Base-by-base conservation (phyloP, 1,140 invertebrate species). In the Eumaeus atala region DNA sequence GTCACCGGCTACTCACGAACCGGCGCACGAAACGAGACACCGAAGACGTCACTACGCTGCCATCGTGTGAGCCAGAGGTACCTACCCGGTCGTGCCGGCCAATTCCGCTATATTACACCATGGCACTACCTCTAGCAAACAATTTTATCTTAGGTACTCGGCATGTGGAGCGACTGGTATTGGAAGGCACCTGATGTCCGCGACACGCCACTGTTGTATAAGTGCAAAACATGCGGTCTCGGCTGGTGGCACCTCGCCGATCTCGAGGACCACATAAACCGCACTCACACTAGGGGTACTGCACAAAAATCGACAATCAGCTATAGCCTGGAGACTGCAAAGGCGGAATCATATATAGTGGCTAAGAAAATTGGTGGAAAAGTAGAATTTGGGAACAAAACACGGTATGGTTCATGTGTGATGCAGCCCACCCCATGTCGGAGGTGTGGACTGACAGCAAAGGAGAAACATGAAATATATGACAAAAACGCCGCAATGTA, bases 181-280 rank as follows among this genome's bases (percentile, higher is more conserved):
- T 4, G 28, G 8, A 2, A 33, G 0, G 51, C 51, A 3, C 36
- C 50, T 0, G 14, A 38, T 1, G 33, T 58, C 0, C 51, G 64
- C 1, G 67, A 58, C 0, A 9, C 48, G 0, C 70, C 70, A 0
- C 14, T 71, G 9, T 48, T 67, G 14, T 73, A 68, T 10, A 68
- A 67, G 55, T 73, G 71, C 33, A 64, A 66, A 35, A 54, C 61
- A 1, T 73, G 71, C 40, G 38, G 53, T 9, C 34, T 42, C 0
- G 59, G 57, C 0, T 73, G 56, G 59, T 73, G 71, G 71, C 56
- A 67, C 48, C 54, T 69, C 1, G 14, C 38, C 5, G 51, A 60
- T 1, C 68, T 74, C 12, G 37, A 51, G n/a, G 50, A 64, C 9
- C 74, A 77, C 21, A 34, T 73, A 9, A 0, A 36, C 0, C 14